A percentile compares a stretch with the other conserved stretches of the same genome.
Evolutionary conservation across 1,140 invertebrate species (phyloP).

Genomic region (Cydia fagiglandana): DNA sequence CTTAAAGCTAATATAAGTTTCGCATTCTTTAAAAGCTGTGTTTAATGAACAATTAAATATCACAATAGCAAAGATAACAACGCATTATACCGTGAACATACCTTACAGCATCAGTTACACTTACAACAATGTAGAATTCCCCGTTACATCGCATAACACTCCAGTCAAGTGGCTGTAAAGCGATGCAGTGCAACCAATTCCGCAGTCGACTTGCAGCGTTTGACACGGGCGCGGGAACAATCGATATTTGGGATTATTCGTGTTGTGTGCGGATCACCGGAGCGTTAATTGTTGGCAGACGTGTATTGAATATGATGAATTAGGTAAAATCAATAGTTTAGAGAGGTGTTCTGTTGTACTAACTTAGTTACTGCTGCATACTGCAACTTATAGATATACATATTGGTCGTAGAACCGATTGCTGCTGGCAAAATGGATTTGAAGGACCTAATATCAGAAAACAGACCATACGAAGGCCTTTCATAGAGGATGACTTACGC

Average conservation of each 20-base stretch:
- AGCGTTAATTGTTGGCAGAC: conserved; percentile 13
- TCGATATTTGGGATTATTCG: conserved; percentile 25
- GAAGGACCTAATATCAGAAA: no score
- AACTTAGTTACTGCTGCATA: not conserved
- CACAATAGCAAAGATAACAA: not conserved
- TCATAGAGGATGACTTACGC: no score
- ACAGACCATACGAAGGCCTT: no score
- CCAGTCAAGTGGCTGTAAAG: conserved; percentile 15
- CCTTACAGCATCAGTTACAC: not conserved
- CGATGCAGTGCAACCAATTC: conserved; percentile 26
- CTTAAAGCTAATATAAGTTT: no score
- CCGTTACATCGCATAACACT: not conserved
- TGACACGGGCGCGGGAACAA: conserved; percentile 10
- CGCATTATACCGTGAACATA: not conserved
- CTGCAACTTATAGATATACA: not conserved
- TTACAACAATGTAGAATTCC: not conserved
- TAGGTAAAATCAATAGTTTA: not conserved
- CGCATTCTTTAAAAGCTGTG: no score
- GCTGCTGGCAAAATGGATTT: no score
- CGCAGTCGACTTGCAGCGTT: conserved; percentile 19
- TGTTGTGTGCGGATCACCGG: conserved; percentile 1
- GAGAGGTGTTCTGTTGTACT: not conserved
- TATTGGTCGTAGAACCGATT: not conserved
- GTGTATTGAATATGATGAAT: not conserved
- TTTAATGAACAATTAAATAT: no score